Conservation (phyloP, 2,113 vertebrate genomes). For the Osmerus mordax region DNA sequence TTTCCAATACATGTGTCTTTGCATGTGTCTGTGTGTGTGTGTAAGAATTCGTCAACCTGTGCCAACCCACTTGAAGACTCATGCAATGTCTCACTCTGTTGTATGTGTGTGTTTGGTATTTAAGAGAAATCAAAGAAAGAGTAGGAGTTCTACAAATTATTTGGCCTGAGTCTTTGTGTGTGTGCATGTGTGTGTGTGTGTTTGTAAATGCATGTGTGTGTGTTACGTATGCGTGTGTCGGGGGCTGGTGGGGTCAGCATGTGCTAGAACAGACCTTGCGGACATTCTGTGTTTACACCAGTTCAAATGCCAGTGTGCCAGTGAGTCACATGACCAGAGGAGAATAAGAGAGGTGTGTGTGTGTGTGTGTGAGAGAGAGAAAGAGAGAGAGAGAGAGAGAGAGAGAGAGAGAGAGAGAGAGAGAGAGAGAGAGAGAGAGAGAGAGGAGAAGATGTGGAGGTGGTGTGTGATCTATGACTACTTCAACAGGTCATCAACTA, state of each 20-base stretch:
- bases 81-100: background rate
- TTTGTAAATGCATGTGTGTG: background rate
- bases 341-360: background rate
- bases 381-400: conserved; percentile 8
- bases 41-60: background rate
- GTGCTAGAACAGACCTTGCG: conserved; percentile 45
- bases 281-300: conserved; percentile 65
- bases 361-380: conserved; percentile 22
- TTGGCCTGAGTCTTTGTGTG: background rate
- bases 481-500: conserved; percentile 2
- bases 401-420: background rate
- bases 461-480: background rate
- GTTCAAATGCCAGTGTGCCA: conserved; percentile 59
- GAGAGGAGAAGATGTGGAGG: background rate
- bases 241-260: conserved; percentile 27
- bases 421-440: background rate
- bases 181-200: conserved; percentile 3
- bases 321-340: conserved; percentile 60
- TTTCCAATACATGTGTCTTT: conserved; percentile 12
- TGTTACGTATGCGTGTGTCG: conserved; percentile 21
- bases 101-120: background rate
- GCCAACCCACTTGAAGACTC: too few species aligned
- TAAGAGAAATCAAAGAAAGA: too few species aligned
- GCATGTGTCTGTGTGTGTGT: conserved; percentile 20
- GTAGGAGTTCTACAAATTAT: background rate